phyloP scores from a whole-genome alignment of 1,140 invertebrate genomes.

The Eriosoma lanigerum region DNA sequence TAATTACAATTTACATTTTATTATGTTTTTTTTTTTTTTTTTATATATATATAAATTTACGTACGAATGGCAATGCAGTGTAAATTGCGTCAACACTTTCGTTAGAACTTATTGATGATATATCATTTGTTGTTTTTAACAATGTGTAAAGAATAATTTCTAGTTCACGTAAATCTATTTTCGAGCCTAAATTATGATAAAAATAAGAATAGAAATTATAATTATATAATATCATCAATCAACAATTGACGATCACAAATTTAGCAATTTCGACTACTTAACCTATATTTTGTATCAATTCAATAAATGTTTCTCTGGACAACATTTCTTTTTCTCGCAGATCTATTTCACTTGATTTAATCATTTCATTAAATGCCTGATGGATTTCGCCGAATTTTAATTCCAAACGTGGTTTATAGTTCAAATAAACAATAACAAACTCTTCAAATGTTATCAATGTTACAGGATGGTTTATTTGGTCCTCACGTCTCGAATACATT shows the following conservation, averaged over 20 bases:
- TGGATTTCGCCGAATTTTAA: not conserved
- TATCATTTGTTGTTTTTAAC: not conserved
- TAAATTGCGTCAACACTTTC: not conserved
- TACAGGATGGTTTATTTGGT: not conserved
- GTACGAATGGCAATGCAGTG: constrained; percentile 2
- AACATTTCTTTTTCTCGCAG: not conserved
- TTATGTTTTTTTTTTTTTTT: too few species aligned
- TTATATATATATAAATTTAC: too few species aligned
- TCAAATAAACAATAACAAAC: constrained; percentile 13
- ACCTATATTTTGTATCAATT: constrained; percentile 22
- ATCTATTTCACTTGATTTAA: not conserved
- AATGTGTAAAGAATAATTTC: constrained; percentile 24
- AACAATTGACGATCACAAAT: not conserved
- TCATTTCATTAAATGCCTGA: not conserved
- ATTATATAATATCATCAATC: too few species aligned
- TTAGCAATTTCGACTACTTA: not conserved
- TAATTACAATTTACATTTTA: too few species aligned
- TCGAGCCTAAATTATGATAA: not conserved
- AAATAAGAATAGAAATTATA: too few species aligned
- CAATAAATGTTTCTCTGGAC: constrained; percentile 12
- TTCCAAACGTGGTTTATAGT: not conserved
- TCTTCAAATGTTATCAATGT: constrained; percentile 20
- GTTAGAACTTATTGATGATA: not conserved
- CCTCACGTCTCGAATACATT: not conserved
- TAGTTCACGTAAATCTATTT: not conserved